Base-by-base conservation (phyloP, 2,113 vertebrate genomes). In the Cinclus cinclus region DNA sequence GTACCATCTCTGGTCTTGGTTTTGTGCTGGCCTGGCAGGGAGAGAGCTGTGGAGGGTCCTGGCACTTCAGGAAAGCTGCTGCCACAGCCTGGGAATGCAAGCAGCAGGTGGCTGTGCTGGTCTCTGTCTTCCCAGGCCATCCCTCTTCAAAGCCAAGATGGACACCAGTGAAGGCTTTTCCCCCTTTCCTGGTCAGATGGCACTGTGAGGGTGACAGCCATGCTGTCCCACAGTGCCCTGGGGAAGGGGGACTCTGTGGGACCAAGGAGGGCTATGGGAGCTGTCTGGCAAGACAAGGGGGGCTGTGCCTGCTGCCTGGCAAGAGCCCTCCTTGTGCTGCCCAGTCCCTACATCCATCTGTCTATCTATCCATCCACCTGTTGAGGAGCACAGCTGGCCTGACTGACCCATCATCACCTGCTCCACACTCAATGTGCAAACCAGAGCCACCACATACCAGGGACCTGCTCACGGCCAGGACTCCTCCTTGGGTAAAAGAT, bases 261-360 rank as follows among this genome's bases (percentile, higher is more conserved):
- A 21, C 15, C 18, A 5, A 3, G 0, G 21, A 4, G 30, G n/a
- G 31, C 37, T 56, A 30, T 27, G 49, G 42, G 44, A 71, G 42
- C 56, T 20, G 60, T 15, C 44, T 58, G 33, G 33, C 13, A 58
- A 58, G 55, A 56, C 17, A 7, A 3, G 0, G 24, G 5, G 30
- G 27, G 27, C 41, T 52, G 25, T 27, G 42, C n/a, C 44, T 8
- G 33, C 46, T 63, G 37, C 41, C 14, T 6, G 7, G 27, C 19
- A 23, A 69, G 70, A 49, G 25, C n/a, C 12, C 47, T 69, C 41
- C 41, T 62, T 22, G 35, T 49, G 63, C 79, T 90, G 35, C 41
- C 14, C 13, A 17, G 68, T 44, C 37, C 59, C 19, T 64, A 13
- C 1, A 20, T 52, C 84, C 0, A 0, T 46, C 85, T 0, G 6